These are phyloP conservation scores for Micromesistius poutassou DNA, from an alignment of 2,797 vertebrate species.

Conservation along the genomic window DNA sequence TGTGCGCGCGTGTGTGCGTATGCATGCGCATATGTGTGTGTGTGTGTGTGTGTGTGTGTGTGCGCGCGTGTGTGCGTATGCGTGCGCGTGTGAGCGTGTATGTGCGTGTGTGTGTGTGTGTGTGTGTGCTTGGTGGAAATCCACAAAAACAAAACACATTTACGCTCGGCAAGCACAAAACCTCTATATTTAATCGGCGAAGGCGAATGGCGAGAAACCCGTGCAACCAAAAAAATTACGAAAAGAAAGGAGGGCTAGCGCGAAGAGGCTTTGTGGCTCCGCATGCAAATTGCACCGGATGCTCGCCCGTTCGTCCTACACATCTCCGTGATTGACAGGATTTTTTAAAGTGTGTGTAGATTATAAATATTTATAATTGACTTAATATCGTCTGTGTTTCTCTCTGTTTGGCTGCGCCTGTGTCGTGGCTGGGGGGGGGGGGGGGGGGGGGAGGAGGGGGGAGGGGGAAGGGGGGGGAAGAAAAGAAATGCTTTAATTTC, in stretches of 20 bases:
- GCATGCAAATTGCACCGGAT: constrained; percentile 77
- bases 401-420: constrained; percentile 74
- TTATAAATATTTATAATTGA: constrained; percentile 85
- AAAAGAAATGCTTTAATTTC: constrained; percentile 51
- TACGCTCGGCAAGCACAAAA: constrained; percentile 76
- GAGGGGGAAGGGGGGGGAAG: constrained; percentile 46
- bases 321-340: constrained; percentile 76
- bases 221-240: constrained; percentile 74
- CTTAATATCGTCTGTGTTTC: constrained; percentile 76
- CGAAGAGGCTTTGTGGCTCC: constrained; percentile 66
- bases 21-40: constrained; percentile 20
- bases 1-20: too few relatives aligned
- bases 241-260: constrained; percentile 74
- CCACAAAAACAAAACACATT: constrained; percentile 49
- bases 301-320: constrained; percentile 69
- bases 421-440: constrained; percentile 36
- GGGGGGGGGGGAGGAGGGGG: constrained; percentile 44
- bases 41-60: constrained; percentile 16
- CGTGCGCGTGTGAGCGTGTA: too few relatives aligned
- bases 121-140: constrained; percentile 18
- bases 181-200: constrained; percentile 81
- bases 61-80: not conserved
- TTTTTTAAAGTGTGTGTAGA: constrained; percentile 75
- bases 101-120: not conserved
- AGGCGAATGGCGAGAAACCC: constrained; percentile 53